Conservation (phyloP, 1,140 invertebrate genomes). For the Glossosoma conforme region DNA sequence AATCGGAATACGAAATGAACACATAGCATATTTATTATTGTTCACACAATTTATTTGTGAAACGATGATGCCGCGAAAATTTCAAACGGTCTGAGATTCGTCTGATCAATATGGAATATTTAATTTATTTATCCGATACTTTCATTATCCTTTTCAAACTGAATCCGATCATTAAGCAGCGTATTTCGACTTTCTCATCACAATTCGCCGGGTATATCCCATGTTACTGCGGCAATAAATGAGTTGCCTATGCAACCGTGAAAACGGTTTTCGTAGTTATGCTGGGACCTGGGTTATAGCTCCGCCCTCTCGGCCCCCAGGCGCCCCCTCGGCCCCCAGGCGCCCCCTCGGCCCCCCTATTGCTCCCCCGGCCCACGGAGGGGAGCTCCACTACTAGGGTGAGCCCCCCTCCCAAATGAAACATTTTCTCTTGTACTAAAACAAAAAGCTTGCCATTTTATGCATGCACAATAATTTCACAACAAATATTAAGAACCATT, state of each 20-base stretch:
- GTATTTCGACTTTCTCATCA: constrained; percentile 25
- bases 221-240: constrained; percentile 28
- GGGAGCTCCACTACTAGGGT: too few relatives aligned
- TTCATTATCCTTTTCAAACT: constrained; percentile 8
- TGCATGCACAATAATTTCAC: too few relatives aligned
- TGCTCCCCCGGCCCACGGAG: not conserved
- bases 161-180: constrained; percentile 23
- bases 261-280: constrained; percentile 31
- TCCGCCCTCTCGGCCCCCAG: not conserved
- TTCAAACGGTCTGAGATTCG: too few relatives aligned
- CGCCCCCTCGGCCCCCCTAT: not conserved
- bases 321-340: not conserved
- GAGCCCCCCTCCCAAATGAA: too few relatives aligned
- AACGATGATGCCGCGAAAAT: too few relatives aligned
- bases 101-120: too few relatives aligned
- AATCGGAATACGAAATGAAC: too few relatives aligned
- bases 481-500: too few relatives aligned
- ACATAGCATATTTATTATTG: too few relatives aligned
- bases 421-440: too few relatives aligned
- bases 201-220: constrained; percentile 7
- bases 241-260: constrained; percentile 31
- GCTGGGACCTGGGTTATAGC: constrained; percentile 10
- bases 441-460: too few relatives aligned
- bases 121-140: not conserved
- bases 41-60: too few relatives aligned